A percentile compares a stretch with the other conserved stretches of the same genome.
Evolutionary conservation across 2,797 vertebrate genomes (phyloP).

Genomic region (Etheostoma nigrum): DNA sequence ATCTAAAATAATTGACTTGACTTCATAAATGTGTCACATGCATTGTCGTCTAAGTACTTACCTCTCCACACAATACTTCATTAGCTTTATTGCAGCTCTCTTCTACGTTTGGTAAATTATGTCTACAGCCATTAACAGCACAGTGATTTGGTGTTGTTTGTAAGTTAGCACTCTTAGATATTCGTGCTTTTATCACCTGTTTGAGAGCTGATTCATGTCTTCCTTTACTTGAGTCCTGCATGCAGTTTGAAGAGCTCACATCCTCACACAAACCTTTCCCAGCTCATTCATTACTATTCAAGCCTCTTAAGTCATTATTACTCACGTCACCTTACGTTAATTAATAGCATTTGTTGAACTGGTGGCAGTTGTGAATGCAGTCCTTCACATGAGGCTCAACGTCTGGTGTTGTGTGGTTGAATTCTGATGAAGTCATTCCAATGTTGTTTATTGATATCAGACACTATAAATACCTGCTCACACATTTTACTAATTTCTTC

Average conservation of each 20-base stretch:
- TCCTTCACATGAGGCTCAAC: background rate
- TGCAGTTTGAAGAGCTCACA: background rate
- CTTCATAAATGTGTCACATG: background rate
- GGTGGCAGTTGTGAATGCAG: conserved; percentile 1
- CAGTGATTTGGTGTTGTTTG: background rate
- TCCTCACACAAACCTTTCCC: background rate
- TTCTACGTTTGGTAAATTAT: background rate
- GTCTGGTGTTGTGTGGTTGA: background rate
- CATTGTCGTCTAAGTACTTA: background rate
- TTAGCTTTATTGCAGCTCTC: conserved; percentile 20
- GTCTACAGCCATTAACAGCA: background rate
- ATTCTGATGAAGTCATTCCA: background rate
- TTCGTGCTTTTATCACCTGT: conserved; percentile 20
- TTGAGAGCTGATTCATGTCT: conserved; percentile 22
- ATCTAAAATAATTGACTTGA: background rate
- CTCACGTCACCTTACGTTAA: background rate
- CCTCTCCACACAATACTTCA: background rate
- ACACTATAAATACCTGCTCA: background rate
- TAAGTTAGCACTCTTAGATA: conserved; percentile 10
- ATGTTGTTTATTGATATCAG: background rate
- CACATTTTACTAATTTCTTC: background rate
- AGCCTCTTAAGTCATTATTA: conserved; percentile 12
- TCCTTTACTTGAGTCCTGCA: conserved; percentile 26
- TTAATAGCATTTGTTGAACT: conserved; percentile 1
- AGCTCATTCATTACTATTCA: conserved; percentile 25